phyloP scores from a whole-genome alignment of 2,888 invertebrate genomes.

The Chaetogeoica ovagalla region DNA sequence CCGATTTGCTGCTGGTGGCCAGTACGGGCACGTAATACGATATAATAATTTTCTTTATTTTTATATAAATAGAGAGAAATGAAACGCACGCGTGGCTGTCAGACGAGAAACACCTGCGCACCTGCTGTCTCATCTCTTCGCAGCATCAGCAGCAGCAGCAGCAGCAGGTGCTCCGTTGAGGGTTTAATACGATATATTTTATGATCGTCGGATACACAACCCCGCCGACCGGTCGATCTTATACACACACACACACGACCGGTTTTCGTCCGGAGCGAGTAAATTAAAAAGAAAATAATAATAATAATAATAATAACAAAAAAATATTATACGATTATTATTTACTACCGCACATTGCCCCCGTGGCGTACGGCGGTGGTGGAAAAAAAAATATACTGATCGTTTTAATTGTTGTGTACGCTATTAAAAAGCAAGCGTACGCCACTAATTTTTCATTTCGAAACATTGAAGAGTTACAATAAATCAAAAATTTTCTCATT shows the following conservation, averaged over 20 bases:
- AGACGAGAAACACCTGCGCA: not conserved
- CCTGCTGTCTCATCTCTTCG: slow-evolving; percentile 26
- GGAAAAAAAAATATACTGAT: not conserved
- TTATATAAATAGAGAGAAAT: too few relatives aligned
- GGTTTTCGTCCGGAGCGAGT: slow-evolving; percentile 27
- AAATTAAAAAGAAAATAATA: slow-evolving; percentile 43
- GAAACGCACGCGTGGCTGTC: not conserved
- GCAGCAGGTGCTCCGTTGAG: slow-evolving; percentile 37
- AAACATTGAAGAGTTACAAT: too few relatives aligned
- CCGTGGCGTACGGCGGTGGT: not conserved
- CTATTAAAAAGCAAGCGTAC: too few relatives aligned
- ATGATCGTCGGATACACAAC: not conserved
- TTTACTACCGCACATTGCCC: slow-evolving; percentile 22
- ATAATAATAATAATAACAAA: not conserved
- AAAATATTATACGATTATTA: not conserved
- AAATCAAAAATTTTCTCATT: too few relatives aligned
- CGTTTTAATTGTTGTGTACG: slow-evolving; percentile 35
- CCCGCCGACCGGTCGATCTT: not conserved
- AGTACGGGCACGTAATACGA: too few relatives aligned
- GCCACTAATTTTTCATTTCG: too few relatives aligned
- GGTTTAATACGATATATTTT: slow-evolving; percentile 25
- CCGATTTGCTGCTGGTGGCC: too few relatives aligned
- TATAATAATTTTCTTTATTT: too few relatives aligned
- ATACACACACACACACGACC: not conserved
- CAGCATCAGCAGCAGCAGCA: too few relatives aligned